Percentiles rank a stretch among this genome's conserved stretches.
Evolutionary conservation across 53 echinoderm and acorn worm species (phyloP).

Genomic region (Actinopyga echinites): DNA sequence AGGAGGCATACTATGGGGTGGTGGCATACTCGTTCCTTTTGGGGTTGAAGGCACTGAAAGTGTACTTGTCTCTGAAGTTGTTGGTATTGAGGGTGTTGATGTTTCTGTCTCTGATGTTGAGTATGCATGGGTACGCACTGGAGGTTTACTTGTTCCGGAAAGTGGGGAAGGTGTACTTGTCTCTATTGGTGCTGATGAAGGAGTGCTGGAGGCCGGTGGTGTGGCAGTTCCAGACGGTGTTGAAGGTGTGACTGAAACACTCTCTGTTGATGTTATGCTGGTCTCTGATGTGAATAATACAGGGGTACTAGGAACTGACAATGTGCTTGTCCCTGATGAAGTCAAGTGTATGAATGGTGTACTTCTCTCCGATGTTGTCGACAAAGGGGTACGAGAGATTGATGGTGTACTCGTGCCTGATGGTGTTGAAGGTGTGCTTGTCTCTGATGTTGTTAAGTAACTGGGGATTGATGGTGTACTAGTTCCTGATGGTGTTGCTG

Average conservation of each 20-base stretch:
- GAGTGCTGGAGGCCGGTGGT: neutral
- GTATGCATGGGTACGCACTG: slow-evolving; percentile 5
- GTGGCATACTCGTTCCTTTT: too few species aligned
- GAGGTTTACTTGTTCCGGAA: neutral
- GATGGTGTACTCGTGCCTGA: neutral
- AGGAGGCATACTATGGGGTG: too few species aligned
- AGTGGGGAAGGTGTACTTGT: neutral
- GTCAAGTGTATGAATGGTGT: too few species aligned
- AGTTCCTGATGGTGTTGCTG: neutral
- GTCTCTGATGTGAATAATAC: too few species aligned
- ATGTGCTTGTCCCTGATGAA: too few species aligned
- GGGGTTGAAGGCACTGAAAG: neutral
- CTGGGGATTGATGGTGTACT: neutral
- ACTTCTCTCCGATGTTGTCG: neutral
- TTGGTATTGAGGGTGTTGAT: slow-evolving; percentile 25
- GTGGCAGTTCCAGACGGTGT: slow-evolving; percentile 21
- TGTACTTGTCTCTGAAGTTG: neutral
- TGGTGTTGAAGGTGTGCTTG: neutral
- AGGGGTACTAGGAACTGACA: too few species aligned
- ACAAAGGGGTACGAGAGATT: neutral
- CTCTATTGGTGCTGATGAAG: slow-evolving; percentile 13
- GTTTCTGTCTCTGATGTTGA: neutral
- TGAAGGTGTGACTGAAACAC: neutral
- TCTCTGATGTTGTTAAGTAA: neutral
- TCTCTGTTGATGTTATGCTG: too few species aligned